Evolutionary conservation across 2,113 vertebrate species (phyloP), one percentile per base, ranked within the genome.

Genomic region (Heterotis niloticus): DNA sequence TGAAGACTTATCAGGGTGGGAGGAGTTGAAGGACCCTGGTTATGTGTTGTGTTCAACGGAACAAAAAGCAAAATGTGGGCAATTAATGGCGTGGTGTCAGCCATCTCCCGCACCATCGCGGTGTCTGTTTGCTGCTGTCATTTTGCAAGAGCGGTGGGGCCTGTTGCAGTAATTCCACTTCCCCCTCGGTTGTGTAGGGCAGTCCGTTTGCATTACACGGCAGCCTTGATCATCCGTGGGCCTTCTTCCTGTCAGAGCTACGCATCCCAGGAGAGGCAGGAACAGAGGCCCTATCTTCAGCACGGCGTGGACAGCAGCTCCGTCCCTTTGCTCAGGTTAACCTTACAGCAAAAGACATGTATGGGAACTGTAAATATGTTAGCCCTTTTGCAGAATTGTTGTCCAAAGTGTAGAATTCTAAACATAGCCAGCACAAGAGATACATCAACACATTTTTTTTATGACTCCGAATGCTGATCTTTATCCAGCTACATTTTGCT

Each of bases 151-250:
- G 34, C 10, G 64, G 26, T 20, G 17, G 9, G 20, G 44, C n/a
- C 51, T 52, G 23, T 24, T 17, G 44, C 64, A 54, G 75, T 52
- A 54, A 66, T 67, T 26, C 51, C 51, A 29, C 75, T 26, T 72
- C 75, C 23, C 10, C 75, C 64, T 64, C 20, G 5, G 2, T 67
- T 51, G 52, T 56, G 29, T 65, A 9, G 34, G 29, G 18, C 62
- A 64, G 75, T 65, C 34, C 64, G 75, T 26, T 23, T 67, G 23
- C 65, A 77, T 77, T 66, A 66, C 44, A 54, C 34, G 66, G 56
- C 51, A 7, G 16, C 34, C 34, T 51, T 66, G 51, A 65, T 64
- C 64, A 65, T 77, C 44, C 17, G 20, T 26, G 44, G 34, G 64
- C 11, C 69, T 44, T 76, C 29, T 76, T 51, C 62, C 17, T 28